Base-by-base conservation (phyloP, 2,888 invertebrate species). In the Thumatha senex region DNA sequence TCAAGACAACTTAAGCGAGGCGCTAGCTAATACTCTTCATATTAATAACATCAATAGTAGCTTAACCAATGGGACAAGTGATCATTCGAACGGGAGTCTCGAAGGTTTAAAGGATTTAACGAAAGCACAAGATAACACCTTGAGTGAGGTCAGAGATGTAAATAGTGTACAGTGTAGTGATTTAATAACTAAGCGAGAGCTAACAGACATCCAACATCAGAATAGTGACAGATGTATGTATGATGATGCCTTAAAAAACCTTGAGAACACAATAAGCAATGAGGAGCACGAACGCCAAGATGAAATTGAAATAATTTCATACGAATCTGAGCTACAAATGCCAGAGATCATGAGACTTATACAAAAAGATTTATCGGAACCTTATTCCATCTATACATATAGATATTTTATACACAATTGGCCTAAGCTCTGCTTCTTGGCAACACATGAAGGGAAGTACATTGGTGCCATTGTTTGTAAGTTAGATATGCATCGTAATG, bases 331-430 rank as follows among this genome's bases (percentile, higher is more conserved):
- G 92, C 89, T 96, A 67, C 99, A 99, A 92, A 98, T 99, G 98
- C 97, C 98, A 74, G 97, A 98, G 89, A 99, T 99, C 70, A 99
- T 99, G 98, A 95, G 96, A 92, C 95, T 99, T 78, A 99, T 99
- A 84, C 98, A 99, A 83, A 98, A 98, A 87, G 99, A 99, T 93
- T 94, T 99, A 70, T 99, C 99, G 55, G 99, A 99, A 94, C 99
- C 99, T 35, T 99, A 99, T 92, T 99, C 99, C 65, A 99, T 99
- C 92, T 99, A 99, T 90, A 99, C 99, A 30, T 99, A 99, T 93
- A 95, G 99, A 92, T 99, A 99, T 93, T 99, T 99, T 93, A 99
- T 99, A 85, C 98, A 99, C 88, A 99, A 99, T 89, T 99, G 99
- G 99, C 99, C 99, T 83, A 97, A 99, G 90, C 93, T 99, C 67